Evolutionary conservation across 2,113 vertebrate species (phyloP).

Genomic region (Hydrochoerus hydrochaeris): DNA sequence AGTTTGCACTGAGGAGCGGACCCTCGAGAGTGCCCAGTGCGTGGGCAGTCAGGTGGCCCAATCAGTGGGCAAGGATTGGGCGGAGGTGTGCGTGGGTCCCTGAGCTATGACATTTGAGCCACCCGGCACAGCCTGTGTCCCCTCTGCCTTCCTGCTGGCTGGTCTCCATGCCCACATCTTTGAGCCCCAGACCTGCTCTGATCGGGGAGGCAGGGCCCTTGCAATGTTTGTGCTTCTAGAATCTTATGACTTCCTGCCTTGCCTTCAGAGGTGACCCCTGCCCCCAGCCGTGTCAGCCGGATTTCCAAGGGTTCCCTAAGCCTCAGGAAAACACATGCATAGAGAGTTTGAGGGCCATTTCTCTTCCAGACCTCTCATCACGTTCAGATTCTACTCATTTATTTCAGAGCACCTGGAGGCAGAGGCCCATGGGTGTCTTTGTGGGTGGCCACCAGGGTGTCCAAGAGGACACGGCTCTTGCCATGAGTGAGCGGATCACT

Average conservation of each 20-base stretch:
- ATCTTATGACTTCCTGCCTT: neutral
- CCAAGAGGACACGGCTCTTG: neutral
- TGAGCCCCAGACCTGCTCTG: neutral
- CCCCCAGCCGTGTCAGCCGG: neutral
- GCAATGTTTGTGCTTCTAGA: neutral
- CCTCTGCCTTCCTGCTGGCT: neutral
- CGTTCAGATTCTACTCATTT: neutral
- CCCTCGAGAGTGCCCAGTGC: neutral
- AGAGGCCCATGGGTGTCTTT: too few species aligned
- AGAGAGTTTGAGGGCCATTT: neutral
- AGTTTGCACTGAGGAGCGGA: neutral
- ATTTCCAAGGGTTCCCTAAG: neutral
- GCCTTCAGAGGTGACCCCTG: neutral
- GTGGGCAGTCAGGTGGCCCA: neutral
- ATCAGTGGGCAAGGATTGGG: neutral
- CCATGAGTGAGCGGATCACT: rapidly evolving
- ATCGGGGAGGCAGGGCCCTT: neutral
- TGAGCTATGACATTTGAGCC: neutral
- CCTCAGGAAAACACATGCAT: neutral
- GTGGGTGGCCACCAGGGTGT: neutral
- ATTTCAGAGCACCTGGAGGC: neutral
- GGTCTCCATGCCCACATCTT: too few species aligned
- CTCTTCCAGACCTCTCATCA: neutral
- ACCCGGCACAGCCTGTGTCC: neutral
- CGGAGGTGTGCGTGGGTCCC: neutral